These are phyloP conservation scores for Tamias sibiricus DNA, from an alignment of 2,113 vertebrate species.

Conservation along the genomic window DNA sequence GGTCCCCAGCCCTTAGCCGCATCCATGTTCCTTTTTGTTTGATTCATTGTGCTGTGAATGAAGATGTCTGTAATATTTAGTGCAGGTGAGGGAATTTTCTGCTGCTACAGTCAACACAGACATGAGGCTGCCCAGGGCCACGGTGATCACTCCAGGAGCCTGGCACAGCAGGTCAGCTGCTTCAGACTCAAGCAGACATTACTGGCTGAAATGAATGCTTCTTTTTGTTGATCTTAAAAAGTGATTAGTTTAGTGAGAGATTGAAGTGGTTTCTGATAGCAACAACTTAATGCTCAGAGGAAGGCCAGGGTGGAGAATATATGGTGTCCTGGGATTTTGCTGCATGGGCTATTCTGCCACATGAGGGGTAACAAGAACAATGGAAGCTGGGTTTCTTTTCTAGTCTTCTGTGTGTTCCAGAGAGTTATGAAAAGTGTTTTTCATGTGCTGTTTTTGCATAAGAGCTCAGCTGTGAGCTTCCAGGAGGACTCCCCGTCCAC, in stretches of 20 bases:
- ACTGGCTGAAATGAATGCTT: not conserved
- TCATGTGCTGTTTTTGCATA: not conserved
- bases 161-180: not conserved
- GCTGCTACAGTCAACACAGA: not conserved
- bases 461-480: not conserved
- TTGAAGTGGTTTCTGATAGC: not conserved
- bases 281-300: not conserved
- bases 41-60: not conserved
- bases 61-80: not conserved
- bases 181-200: not conserved
- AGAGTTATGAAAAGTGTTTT: not conserved
- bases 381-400: not conserved
- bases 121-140: not conserved
- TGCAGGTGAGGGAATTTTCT: not conserved
- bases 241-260: slow-evolving; percentile 33
- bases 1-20: not conserved
- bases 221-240: not conserved
- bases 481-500: not conserved
- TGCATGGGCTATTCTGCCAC: too few species aligned
- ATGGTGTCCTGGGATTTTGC: too few species aligned
- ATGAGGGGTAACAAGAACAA: not conserved
- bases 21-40: not conserved
- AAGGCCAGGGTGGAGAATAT: not conserved
- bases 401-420: not conserved
- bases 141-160: not conserved